These are phyloP conservation scores for Gymnorhina tibicen DNA, from an alignment of 2,113 vertebrate genomes.

Conservation along the genomic window DNA sequence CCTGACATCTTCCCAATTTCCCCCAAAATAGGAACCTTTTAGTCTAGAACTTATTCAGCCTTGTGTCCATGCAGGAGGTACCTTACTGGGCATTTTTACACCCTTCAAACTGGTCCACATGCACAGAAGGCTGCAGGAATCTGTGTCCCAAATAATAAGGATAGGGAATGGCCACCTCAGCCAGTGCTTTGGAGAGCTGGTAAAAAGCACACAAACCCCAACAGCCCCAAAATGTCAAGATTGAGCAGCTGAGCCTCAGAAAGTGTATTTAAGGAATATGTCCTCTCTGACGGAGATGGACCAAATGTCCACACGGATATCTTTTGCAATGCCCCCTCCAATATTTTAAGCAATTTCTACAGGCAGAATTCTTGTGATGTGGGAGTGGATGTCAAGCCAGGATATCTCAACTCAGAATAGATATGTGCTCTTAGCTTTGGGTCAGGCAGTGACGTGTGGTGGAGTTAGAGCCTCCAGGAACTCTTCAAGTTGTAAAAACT, in stretches of 20 bases:
- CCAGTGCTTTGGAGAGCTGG: neutral
- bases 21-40: neutral
- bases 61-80: neutral
- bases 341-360: conserved; percentile 14
- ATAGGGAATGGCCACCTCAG: neutral
- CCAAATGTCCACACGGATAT: neutral
- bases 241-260: neutral
- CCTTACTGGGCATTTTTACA: neutral
- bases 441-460: conserved; percentile 22
- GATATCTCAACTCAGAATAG: conserved; percentile 27
- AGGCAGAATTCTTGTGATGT: neutral
- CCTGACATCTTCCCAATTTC: neutral
- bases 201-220: neutral
- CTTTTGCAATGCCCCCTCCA: neutral
- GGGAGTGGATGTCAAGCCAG: conserved; percentile 10
- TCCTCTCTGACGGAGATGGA: neutral
- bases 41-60: neutral
- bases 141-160: neutral
- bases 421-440: conserved; percentile 5
- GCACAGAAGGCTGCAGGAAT: neutral
- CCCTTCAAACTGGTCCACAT: neutral
- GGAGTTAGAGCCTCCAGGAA: neutral
- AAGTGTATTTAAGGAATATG: neutral
- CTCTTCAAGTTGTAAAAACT: conserved; percentile 41
- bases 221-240: neutral